Conservation (phyloP, 1,140 invertebrate genomes). For the Neelides sp. region DNA sequence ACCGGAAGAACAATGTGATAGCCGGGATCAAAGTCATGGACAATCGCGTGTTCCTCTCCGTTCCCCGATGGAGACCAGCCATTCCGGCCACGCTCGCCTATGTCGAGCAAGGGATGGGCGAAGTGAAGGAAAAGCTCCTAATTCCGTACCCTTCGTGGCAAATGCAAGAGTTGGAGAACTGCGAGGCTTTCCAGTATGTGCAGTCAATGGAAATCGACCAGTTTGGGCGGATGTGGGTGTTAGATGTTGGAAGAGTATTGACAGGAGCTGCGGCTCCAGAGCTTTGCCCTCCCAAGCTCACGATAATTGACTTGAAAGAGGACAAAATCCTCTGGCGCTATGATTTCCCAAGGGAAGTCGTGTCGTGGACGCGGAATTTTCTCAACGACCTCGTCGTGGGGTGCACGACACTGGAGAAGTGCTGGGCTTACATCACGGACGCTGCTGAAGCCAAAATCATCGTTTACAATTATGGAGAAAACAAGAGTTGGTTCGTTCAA, state of each 20-base stretch:
- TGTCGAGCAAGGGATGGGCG: neutral
- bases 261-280: conserved; percentile 54
- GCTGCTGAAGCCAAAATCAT: conserved; percentile 46
- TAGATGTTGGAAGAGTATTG: conserved; percentile 46
- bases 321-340: conserved; percentile 49
- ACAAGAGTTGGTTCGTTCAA: conserved; percentile 52
- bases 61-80: conserved; percentile 59
- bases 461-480: conserved; percentile 47
- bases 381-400: conserved; percentile 12
- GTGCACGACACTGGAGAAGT: conserved; percentile 37
- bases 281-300: conserved; percentile 58
- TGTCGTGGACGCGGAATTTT: neutral
- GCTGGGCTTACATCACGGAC: conserved; percentile 36
- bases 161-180: conserved; percentile 52
- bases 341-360: conserved; percentile 38
- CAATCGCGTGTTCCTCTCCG: conserved; percentile 61
- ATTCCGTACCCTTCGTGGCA: conserved; percentile 63
- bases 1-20: conserved; percentile 59
- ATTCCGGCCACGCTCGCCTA: conserved; percentile 55
- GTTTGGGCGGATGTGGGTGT: conserved; percentile 62
- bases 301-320: conserved; percentile 61
- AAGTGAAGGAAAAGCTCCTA: too few relatives aligned
- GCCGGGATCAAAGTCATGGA: conserved; percentile 64
- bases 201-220: conserved; percentile 56
- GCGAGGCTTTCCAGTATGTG: conserved; percentile 59